These are phyloP conservation scores for Zoanthus sansibaricus DNA, from an alignment of 92 coral and sea anemone species.

Conservation along the genomic window DNA sequence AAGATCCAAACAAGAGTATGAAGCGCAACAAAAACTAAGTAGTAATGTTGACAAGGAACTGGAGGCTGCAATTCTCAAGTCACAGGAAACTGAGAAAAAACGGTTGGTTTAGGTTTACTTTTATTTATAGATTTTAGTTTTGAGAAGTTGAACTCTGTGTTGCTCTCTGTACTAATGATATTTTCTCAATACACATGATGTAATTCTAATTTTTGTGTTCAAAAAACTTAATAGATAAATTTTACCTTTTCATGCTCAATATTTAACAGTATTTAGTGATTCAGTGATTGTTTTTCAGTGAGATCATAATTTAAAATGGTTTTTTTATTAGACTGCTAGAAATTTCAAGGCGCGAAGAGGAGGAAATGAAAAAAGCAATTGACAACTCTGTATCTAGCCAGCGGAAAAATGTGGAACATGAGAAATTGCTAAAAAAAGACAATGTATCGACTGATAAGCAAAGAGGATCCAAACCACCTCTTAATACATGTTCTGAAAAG, in stretches of 20 bases:
- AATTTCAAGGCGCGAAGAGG: conserved; percentile 83
- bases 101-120: conserved; percentile 58
- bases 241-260: too few species aligned
- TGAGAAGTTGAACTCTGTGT: too few species aligned
- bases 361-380: conserved; percentile 82
- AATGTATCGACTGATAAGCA: neutral
- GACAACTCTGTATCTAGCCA: conserved; percentile 58
- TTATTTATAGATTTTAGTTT: neutral
- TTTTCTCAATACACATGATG: too few species aligned
- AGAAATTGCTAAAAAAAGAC: neutral
- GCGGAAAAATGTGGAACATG: neutral
- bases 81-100: conserved; percentile 75
- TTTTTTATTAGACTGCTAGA: conserved; percentile 63
- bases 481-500: neutral
- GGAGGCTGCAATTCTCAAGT: conserved; percentile 71
- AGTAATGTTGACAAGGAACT: conserved; percentile 69
- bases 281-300: too few species aligned
- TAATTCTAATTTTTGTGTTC: too few species aligned
- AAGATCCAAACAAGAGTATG: conserved; percentile 86
- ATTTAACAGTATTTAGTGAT: too few species aligned
- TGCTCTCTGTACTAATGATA: too few species aligned
- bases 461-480: conserved; percentile 45
- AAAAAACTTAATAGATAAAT: too few species aligned
- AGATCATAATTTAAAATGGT: too few species aligned
- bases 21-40: conserved; percentile 59